Percentiles rank a stretch among this genome's conserved stretches.
These are phyloP conservation scores for Mesochorus sp. DNA, from an alignment of 2,888 invertebrate species.

Conservation along the genomic window DNA sequence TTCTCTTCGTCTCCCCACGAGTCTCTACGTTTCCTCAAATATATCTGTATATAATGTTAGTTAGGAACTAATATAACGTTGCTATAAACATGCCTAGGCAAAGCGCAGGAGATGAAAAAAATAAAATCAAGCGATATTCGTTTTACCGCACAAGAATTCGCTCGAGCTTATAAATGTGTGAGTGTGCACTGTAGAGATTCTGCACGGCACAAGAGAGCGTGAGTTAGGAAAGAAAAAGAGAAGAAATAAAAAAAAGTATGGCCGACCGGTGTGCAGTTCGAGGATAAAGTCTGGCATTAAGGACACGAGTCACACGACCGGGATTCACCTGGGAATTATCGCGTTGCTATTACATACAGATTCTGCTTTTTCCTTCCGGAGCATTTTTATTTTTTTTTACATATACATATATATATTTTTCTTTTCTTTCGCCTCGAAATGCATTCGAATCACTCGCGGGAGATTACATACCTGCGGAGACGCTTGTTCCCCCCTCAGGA, in stretches of 20 bases:
- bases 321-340: constrained; percentile 32
- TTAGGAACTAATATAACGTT: constrained; percentile 2
- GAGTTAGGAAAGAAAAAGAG: too few species aligned
- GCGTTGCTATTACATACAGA: not conserved
- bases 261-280: constrained; percentile 7
- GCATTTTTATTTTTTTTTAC: too few species aligned
- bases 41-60: too few species aligned
- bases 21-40: constrained; percentile 34
- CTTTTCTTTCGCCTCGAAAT: constrained; percentile 22
- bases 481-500: not conserved
- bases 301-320: constrained; percentile 40
- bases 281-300: constrained; percentile 36
- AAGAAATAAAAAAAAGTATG: constrained; percentile 2
- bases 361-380: constrained; percentile 15
- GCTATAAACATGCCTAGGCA: not conserved
- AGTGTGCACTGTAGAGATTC: constrained; percentile 12
- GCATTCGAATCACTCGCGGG: constrained; percentile 4
- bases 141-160: not conserved
- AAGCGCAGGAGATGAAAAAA: not conserved
- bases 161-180: constrained; percentile 15
- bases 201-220: not conserved
- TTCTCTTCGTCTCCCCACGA: not conserved
- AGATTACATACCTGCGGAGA: not conserved
- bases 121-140: constrained; percentile 11
- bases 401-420: too few species aligned